Conservation (phyloP, 2,888 invertebrate species). For the Dynastes maya region DNA sequence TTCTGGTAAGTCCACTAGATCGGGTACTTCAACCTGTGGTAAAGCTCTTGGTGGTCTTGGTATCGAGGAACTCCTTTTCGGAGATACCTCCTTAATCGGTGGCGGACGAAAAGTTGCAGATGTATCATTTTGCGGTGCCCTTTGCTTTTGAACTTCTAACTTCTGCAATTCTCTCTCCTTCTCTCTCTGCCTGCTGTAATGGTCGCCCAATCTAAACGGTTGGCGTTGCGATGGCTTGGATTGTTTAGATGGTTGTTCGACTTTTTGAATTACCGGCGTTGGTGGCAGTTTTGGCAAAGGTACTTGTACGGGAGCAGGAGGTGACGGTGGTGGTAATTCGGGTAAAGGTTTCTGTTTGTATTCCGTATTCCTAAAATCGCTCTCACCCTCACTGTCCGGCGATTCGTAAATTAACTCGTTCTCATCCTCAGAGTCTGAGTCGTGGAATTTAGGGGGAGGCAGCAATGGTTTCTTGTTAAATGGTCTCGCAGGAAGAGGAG, state of each 20-base stretch:
- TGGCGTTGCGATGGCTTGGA: background rate
- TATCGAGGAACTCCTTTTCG: constrained; percentile 3
- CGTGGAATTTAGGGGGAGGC: background rate
- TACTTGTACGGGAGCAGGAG: background rate
- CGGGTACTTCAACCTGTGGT: background rate
- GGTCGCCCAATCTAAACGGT: constrained; percentile 21
- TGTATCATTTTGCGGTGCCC: background rate
- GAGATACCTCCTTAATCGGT: background rate
- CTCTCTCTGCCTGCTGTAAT: constrained; percentile 24
- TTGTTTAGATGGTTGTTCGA: background rate
- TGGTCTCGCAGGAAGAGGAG: constrained; percentile 20
- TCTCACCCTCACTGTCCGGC: background rate
- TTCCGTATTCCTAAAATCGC: background rate
- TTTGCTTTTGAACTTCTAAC: background rate
- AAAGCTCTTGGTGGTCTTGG: constrained; percentile 34
- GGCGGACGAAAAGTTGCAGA: background rate
- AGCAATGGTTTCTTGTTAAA: background rate
- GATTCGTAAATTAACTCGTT: constrained; percentile 17
- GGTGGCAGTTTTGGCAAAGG: background rate
- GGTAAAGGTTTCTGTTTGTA: constrained; percentile 2
- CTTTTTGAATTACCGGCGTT: background rate
- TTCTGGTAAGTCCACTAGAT: background rate
- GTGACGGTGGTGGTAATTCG: background rate
- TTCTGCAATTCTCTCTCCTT: constrained; percentile 8
- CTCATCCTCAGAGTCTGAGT: constrained; percentile 24